Percentiles rank a stretch among this genome's conserved stretches.
These are phyloP conservation scores for Cochlearius cochlearius DNA, from an alignment of 2,113 vertebrate genomes.

Conservation along the genomic window DNA sequence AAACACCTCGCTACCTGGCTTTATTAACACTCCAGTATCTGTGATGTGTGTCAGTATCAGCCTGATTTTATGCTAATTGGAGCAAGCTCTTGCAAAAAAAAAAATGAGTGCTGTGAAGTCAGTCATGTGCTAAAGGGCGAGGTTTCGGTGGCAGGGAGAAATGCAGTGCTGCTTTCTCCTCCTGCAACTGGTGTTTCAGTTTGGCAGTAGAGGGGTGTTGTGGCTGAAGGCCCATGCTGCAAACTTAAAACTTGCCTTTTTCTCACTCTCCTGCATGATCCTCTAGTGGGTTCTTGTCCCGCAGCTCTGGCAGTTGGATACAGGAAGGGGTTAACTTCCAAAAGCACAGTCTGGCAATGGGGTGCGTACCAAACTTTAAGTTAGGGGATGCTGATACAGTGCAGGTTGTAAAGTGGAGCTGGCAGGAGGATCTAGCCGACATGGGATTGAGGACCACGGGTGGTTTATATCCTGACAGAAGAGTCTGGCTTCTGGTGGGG, in stretches of 20 bases:
- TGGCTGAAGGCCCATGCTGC: not conserved
- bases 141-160: not conserved
- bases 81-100: not conserved
- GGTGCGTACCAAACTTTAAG: not conserved
- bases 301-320: not conserved
- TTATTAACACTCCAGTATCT: not conserved
- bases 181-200: not conserved
- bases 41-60: not conserved
- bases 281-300: not conserved
- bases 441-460: not conserved
- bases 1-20: not conserved
- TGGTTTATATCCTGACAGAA: not conserved
- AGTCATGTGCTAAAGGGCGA: fast-evolving
- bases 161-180: not conserved
- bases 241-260: not conserved
- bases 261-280: not conserved
- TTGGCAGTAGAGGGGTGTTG: not conserved
- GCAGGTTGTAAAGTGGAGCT: not conserved
- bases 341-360: not conserved
- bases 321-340: not conserved
- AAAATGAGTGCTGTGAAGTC: not conserved
- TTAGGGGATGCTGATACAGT: not conserved
- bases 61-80: not conserved
- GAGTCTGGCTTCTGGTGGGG: not conserved
- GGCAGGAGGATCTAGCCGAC: not conserved